A percentile compares a stretch with the other conserved stretches of the same genome.
These are phyloP conservation scores for Nymphalis polychloros DNA, from an alignment of 2,888 invertebrate species.

Conservation along the genomic window DNA sequence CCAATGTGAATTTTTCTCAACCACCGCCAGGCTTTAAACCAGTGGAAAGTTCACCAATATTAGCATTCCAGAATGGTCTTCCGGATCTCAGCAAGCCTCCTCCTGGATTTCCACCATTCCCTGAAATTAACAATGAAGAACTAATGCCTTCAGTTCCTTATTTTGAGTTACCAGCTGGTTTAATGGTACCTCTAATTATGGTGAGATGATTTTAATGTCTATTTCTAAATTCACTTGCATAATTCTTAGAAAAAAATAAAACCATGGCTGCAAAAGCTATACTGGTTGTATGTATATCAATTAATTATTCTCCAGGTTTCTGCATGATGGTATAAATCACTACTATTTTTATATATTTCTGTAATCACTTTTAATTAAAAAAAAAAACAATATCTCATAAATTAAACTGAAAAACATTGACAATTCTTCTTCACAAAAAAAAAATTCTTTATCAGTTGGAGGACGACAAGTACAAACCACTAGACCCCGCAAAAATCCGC, in stretches of 20 bases:
- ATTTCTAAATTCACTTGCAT: neutral
- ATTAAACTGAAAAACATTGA: too few species aligned
- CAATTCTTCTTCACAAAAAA: neutral
- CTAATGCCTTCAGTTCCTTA: constrained; percentile 96
- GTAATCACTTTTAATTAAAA: too few species aligned
- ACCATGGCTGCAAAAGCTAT: neutral
- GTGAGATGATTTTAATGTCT: constrained; percentile 63
- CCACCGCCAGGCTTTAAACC: constrained; percentile 75
- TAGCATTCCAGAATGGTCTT: constrained; percentile 82
- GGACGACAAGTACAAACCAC: constrained; percentile 93
- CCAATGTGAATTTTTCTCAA: constrained; percentile 74
- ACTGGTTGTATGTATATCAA: too few species aligned
- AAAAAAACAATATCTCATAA: too few species aligned
- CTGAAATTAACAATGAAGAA: constrained; percentile 83
- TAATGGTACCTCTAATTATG: constrained; percentile 98
- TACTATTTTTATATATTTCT: too few species aligned
- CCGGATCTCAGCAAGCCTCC: constrained; percentile 94
- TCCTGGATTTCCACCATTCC: constrained; percentile 86
- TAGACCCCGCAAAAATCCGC: constrained; percentile 94
- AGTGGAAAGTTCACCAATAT: constrained; percentile 50
- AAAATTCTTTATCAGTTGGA: constrained; percentile 83
- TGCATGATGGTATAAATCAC: too few species aligned
- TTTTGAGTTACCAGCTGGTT: constrained; percentile 97
- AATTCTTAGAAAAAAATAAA: too few species aligned
- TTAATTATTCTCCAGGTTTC: too few species aligned